phyloP scores from a whole-genome alignment of 2,113 vertebrate genomes.

The Enhydra lutris region DNA sequence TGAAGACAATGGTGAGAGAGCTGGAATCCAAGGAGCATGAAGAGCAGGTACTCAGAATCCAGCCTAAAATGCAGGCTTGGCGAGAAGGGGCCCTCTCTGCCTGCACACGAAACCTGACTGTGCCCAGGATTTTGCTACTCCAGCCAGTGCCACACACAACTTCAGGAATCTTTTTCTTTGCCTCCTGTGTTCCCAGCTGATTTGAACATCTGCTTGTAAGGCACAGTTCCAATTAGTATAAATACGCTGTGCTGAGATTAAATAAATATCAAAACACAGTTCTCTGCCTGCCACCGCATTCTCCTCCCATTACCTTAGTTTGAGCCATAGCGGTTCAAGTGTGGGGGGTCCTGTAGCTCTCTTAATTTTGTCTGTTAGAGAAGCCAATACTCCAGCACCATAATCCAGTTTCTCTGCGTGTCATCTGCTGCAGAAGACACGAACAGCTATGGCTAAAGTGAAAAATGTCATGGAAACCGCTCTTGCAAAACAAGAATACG shows the following conservation, averaged over 20 bases:
- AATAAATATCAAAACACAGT: conserved; percentile 73
- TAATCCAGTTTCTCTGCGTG: background rate
- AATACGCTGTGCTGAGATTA: conserved; percentile 64
- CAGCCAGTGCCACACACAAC: conserved; percentile 47
- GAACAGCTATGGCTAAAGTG: background rate
- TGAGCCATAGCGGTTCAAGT: conserved; percentile 47
- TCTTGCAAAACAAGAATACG: background rate
- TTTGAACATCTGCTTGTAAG: conserved; percentile 70
- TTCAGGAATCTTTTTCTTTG: conserved; percentile 62
- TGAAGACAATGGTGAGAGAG: background rate
- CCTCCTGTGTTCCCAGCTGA: conserved; percentile 42
- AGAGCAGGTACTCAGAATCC: background rate
- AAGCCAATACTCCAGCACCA: background rate
- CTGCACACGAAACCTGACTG: rapidly evolving
- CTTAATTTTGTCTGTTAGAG: conserved; percentile 54
- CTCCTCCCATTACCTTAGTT: conserved; percentile 44
- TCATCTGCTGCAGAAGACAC: background rate
- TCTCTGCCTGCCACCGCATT: conserved; percentile 51
- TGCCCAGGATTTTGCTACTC: background rate
- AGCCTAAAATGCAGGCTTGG: rapidly evolving
- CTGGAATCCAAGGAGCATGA: rapidly evolving
- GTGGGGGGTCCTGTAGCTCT: background rate
- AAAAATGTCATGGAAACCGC: background rate
- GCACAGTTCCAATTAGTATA: conserved; percentile 65
- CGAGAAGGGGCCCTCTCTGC: rapidly evolving